These are phyloP conservation scores for Phylloscopus collybita DNA, from an alignment of 2,797 vertebrate genomes.

Conservation along the genomic window DNA sequence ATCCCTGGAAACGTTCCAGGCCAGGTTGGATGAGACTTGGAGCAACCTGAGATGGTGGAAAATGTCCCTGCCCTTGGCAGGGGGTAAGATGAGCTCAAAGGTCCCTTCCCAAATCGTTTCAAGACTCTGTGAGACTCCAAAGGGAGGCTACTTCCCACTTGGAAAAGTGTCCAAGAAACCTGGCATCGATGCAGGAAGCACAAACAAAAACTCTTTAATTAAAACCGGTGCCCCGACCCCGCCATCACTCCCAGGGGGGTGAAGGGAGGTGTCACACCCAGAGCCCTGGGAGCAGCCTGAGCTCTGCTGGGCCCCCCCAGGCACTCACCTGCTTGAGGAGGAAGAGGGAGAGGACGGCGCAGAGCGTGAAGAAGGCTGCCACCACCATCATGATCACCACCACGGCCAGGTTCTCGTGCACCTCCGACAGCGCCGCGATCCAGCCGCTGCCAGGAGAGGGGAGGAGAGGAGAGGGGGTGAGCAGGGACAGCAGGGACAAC, in stretches of 20 bases:
- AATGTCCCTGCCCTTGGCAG: not conserved
- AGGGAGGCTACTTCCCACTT: not conserved
- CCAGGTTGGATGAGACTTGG: not conserved
- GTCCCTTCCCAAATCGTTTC: not conserved
- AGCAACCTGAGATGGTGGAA: fast-evolving
- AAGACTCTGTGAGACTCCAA: not conserved
- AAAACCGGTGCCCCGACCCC: fast-evolving
- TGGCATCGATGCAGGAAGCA: not conserved
- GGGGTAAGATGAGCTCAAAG: not conserved
- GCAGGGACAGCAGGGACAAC: fast-evolving
- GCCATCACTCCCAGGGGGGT: fast-evolving
- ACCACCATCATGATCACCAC: conserved; percentile 91
- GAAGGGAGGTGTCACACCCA: not conserved
- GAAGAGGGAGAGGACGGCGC: conserved; percentile 84
- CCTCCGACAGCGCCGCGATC: conserved; percentile 80
- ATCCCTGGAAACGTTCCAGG: not conserved
- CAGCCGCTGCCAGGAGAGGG: conserved; percentile 83
- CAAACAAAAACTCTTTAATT: not conserved
- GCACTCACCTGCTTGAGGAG: conserved; percentile 90
- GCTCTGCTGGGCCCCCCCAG: not conserved
- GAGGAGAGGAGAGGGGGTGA: not conserved
- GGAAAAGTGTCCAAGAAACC: not conserved
- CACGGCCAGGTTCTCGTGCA: conserved; percentile 67
- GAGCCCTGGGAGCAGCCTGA: not conserved
- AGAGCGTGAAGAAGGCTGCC: conserved; percentile 89